These are phyloP conservation scores for Labeo calbasu DNA, from an alignment of 2,797 vertebrate species.

Conservation along the genomic window DNA sequence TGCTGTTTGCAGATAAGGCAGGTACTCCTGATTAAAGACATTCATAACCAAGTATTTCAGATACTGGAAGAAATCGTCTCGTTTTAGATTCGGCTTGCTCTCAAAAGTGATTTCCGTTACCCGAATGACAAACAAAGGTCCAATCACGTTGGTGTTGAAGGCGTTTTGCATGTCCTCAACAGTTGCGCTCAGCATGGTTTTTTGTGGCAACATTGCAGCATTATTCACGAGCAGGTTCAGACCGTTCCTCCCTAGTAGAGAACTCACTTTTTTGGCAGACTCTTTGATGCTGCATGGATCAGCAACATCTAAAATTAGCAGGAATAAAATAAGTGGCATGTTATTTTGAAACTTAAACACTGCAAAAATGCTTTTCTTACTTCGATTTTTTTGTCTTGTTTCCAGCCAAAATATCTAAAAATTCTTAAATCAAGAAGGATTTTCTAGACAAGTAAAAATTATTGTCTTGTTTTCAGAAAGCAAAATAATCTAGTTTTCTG, in stretches of 20 bases:
- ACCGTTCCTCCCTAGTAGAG: slow-evolving; percentile 56
- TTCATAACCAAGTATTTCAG: neutral
- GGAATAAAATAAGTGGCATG: neutral
- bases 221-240: slow-evolving; percentile 71
- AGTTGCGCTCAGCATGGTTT: slow-evolving; percentile 48
- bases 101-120: slow-evolving; percentile 39
- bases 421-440: too few species aligned
- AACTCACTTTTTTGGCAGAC: slow-evolving; percentile 51
- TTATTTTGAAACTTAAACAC: neutral
- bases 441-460: too few species aligned
- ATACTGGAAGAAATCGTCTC: neutral
- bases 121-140: slow-evolving; percentile 62
- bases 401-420: too few species aligned
- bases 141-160: slow-evolving; percentile 43
- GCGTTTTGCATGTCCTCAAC: slow-evolving; percentile 59
- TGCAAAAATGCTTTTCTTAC: too few species aligned
- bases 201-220: neutral
- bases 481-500: too few species aligned
- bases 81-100: neutral
- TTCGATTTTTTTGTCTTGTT: too few species aligned
- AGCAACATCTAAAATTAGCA: neutral
- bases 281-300: slow-evolving; percentile 15
- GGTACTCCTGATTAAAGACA: slow-evolving; percentile 68
- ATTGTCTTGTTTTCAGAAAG: too few species aligned
- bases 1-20: slow-evolving; percentile 72